Percentiles rank a stretch among this genome's conserved stretches.
These are phyloP conservation scores for Tricholaema leucomelas DNA, from an alignment of 2,113 vertebrate genomes.

Conservation along the genomic window DNA sequence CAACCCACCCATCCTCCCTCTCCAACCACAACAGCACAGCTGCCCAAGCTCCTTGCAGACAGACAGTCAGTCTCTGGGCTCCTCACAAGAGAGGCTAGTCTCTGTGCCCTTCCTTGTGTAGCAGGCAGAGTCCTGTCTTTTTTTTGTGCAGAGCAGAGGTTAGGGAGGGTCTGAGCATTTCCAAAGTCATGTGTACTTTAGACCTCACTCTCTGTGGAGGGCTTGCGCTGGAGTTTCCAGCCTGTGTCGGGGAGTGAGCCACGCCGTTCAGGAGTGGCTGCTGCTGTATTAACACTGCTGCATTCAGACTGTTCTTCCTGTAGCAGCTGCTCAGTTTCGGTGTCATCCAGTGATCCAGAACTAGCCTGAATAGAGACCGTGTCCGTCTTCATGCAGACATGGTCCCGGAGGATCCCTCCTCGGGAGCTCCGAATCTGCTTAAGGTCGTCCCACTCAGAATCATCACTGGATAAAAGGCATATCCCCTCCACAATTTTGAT, in stretches of 20 bases:
- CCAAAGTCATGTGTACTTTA: slow-evolving; percentile 65
- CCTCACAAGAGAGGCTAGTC: neutral
- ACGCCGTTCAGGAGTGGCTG: slow-evolving; percentile 85
- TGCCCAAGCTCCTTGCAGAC: slow-evolving; percentile 31
- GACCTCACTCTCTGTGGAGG: slow-evolving; percentile 93
- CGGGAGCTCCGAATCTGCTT: slow-evolving; percentile 93
- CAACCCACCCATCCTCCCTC: slow-evolving; percentile 47
- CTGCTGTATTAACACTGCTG: slow-evolving; percentile 88
- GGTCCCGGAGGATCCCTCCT: slow-evolving; percentile 88
- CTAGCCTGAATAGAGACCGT: slow-evolving; percentile 96
- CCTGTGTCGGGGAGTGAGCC: slow-evolving; percentile 91
- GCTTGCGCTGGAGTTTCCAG: slow-evolving; percentile 90
- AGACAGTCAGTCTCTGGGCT: slow-evolving; percentile 42
- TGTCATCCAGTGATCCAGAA: slow-evolving; percentile 93
- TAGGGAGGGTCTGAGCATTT: neutral
- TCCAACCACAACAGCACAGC: slow-evolving; percentile 41
- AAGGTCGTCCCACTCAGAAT: slow-evolving; percentile 95
- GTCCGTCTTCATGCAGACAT: slow-evolving; percentile 96
- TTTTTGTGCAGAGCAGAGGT: slow-evolving; percentile 40
- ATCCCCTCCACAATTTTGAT: slow-evolving; percentile 97
- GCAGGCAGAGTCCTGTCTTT: slow-evolving; percentile 31
- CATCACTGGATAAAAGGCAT: slow-evolving; percentile 90
- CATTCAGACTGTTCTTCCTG: slow-evolving; percentile 96
- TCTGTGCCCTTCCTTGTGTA: slow-evolving; percentile 20
- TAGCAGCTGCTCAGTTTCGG: slow-evolving; percentile 95